These are phyloP conservation scores for Labeo calbasu DNA, from an alignment of 2,797 vertebrate genomes.

Conservation along the genomic window DNA sequence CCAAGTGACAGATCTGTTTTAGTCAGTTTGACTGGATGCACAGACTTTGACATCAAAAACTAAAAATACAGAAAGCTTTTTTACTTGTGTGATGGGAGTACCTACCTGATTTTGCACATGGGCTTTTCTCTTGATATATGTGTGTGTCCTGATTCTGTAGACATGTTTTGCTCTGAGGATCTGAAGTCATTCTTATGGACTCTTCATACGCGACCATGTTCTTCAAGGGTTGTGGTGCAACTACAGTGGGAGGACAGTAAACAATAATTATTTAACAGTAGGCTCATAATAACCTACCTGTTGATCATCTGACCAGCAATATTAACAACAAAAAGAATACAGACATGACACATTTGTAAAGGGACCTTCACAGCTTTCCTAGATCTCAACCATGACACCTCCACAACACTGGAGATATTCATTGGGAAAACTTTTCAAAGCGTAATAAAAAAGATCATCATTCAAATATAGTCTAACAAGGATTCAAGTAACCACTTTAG, in stretches of 20 bases:
- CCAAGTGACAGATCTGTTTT: background rate
- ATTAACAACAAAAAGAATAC: background rate
- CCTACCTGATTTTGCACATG: conserved; percentile 36
- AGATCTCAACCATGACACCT: background rate
- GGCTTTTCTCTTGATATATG: conserved; percentile 28
- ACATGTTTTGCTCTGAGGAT: conserved; percentile 48
- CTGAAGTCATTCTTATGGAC: conserved; percentile 61
- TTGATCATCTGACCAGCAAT: background rate
- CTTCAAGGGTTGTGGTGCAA: conserved; percentile 44
- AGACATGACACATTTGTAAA: background rate
- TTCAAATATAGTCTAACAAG: background rate
- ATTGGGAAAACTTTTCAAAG: background rate
- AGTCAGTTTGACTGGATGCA: background rate
- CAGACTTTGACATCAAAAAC: background rate
- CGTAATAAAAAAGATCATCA: background rate
- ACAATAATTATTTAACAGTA: background rate
- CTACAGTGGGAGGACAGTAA: conserved; percentile 16
- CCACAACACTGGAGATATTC: background rate
- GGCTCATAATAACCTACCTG: background rate
- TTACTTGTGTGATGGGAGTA: background rate
- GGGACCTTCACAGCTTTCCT: background rate
- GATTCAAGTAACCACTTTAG: background rate
- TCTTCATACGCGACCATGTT: conserved; percentile 67
- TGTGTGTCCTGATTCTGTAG: conserved; percentile 46
- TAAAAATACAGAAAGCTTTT: background rate